phyloP scores from a whole-genome alignment of 1,140 invertebrate species.

The Brachionus angularis region DNA sequence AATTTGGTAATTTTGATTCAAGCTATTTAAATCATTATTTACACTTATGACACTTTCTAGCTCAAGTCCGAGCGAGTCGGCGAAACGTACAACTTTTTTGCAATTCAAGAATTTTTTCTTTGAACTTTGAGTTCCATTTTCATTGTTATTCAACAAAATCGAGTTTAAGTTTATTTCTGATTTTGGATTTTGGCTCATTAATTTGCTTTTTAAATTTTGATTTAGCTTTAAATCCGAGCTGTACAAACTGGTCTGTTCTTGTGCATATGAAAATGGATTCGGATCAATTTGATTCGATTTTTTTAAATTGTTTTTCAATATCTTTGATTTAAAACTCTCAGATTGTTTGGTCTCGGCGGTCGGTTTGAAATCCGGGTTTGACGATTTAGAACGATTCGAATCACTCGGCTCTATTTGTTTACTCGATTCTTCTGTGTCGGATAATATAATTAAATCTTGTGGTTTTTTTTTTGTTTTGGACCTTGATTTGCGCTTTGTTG shows the following conservation, averaged over 20 bases:
- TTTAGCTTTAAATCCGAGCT: no score
- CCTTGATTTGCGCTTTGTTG: no score
- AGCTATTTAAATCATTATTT: background rate
- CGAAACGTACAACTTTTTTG: constrained; percentile 39
- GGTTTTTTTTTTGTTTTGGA: no score
- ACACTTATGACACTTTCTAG: constrained; percentile 24
- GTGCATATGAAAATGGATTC: no score
- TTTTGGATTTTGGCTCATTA: no score
- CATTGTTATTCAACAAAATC: background rate
- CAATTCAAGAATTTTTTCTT: no score
- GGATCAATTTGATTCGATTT: no score
- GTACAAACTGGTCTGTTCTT: no score
- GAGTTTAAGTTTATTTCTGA: no score
- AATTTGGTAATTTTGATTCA: no score
- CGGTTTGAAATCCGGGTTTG: background rate
- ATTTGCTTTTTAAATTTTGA: no score
- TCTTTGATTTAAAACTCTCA: background rate
- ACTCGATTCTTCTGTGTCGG: background rate
- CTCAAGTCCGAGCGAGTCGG: constrained; percentile 19
- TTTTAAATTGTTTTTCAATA: no score
- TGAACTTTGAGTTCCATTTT: background rate
- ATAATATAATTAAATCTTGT: constrained; percentile 8
- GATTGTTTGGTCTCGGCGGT: background rate
- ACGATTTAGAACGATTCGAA: constrained; percentile 9
- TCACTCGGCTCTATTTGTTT: background rate